Evolutionary conservation across 2,888 invertebrate species (phyloP), one percentile per base, ranked within the genome.

Genomic region (Octodonta nipae): DNA sequence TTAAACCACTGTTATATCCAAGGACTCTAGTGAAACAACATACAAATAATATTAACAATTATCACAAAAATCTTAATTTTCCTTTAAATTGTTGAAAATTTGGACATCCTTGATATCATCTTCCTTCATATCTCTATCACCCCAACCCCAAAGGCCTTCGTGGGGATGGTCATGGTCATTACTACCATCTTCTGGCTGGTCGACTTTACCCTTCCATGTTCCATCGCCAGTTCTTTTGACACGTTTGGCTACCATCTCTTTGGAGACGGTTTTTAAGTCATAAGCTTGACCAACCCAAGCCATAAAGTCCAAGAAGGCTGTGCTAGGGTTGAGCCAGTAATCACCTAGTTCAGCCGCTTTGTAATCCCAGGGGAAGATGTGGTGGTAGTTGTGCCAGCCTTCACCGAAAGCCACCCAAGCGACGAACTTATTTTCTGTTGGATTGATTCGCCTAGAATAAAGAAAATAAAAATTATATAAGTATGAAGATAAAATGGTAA

Each of bases 361-460:
- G 69, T 91, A 91, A 59, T 91, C 91, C 79, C 85, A 86, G 0
- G 89, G 89, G 61, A 91, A 91, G 0, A 81, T 79, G 61, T 91
- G 91, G 57, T 91, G 91, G 60, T 86, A 91, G 63, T 91, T 91
- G 65, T 91, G 91, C 82, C 86, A 92, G 3, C 91, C 91, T 59
- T 87, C 87, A 1, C 87, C 87, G 61, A 83, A 66, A 0, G 84
- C 75, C 13, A 77, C 51, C 0, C 80, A 49, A 0, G 85, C 74
- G 0, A 89, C 87, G 1, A 67, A 62, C 42, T 70, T 66, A 55
- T 84, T 88, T 61, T 91, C 79, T 0, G 71, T 65, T 0, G 91
- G 87, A 56, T 75, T 80, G 49, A 91, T 81, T 54, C 67, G 64
- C 46, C 86, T 82, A 15, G 10, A 47, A 45, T 38, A 17, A 30